These are phyloP conservation scores for Aurelia aurita DNA, from an alignment of 30 jellyfish, hydroid and myxozoan species.

Conservation along the genomic window DNA sequence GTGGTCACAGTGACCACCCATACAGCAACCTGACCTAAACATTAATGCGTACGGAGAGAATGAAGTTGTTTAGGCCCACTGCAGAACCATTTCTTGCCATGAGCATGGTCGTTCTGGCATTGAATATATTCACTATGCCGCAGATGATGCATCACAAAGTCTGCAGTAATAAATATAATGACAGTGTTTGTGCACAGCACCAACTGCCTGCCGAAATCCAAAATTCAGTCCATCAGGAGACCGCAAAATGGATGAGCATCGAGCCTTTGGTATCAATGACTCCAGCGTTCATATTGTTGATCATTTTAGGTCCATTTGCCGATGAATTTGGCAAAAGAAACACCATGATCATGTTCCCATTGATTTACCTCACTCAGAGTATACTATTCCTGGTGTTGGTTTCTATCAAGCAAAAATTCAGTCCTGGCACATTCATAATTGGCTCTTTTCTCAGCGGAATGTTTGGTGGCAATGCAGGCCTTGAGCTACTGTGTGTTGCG, in stretches of 20 bases:
- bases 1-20: too few relatives aligned
- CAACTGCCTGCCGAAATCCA: too few relatives aligned
- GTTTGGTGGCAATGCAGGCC: conserved; percentile 49
- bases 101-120: too few relatives aligned
- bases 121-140: too few relatives aligned
- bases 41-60: too few relatives aligned
- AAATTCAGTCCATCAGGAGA: too few relatives aligned
- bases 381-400: not conserved
- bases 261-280: not conserved
- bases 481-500: conserved; percentile 2
- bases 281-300: not conserved
- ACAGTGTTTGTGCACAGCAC: too few relatives aligned
- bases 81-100: not conserved
- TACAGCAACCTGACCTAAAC: too few relatives aligned
- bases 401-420: not conserved
- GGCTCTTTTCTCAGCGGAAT: conserved; percentile 19
- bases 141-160: too few relatives aligned
- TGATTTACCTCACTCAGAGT: conserved; percentile 2
- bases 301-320: conserved; percentile 10
- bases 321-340: conserved; percentile 4
- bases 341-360: not conserved
- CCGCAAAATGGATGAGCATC: too few relatives aligned
- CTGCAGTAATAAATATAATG: too few relatives aligned
- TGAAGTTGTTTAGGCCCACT: not conserved
- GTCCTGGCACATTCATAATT: not conserved